These are phyloP conservation scores for Gastrophysa polygoni DNA, from an alignment of 2,888 invertebrate species.

Conservation along the genomic window DNA sequence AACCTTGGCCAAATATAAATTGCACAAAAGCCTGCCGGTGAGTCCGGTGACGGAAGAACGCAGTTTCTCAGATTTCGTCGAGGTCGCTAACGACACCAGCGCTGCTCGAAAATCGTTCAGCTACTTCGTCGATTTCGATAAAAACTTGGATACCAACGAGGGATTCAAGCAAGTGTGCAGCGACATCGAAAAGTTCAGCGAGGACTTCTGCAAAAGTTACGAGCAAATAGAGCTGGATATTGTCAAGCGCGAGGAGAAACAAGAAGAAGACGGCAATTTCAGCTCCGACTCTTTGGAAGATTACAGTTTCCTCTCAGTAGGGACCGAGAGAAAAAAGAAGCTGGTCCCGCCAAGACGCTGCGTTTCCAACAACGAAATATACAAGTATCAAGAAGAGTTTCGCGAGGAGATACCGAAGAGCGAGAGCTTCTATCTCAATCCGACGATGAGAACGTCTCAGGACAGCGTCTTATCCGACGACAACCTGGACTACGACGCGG, in stretches of 20 bases:
- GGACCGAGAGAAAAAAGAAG: conserved; percentile 52
- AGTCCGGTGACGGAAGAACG: conserved; percentile 81
- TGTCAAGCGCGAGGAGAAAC: conserved; percentile 32
- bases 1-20: conserved; percentile 54
- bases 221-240: conserved; percentile 47
- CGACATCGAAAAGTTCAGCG: conserved; percentile 56
- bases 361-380: conserved; percentile 80
- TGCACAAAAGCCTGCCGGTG: conserved; percentile 77
- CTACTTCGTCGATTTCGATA: conserved; percentile 69
- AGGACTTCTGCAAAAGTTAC: conserved; percentile 52
- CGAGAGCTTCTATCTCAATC: conserved; percentile 82
- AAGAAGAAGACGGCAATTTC: conserved; percentile 73
- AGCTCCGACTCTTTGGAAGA: conserved; percentile 82
- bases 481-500: conserved; percentile 46
- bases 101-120: conserved; percentile 64
- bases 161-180: conserved; percentile 54
- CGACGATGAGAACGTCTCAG: conserved; percentile 71
- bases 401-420: conserved; percentile 64
- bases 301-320: conserved; percentile 60
- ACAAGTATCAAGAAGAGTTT: conserved; percentile 52
- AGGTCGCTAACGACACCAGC: conserved; percentile 34
- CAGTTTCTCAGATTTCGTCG: conserved; percentile 54
- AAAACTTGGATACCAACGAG: conserved; percentile 54
- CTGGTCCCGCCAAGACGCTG: conserved; percentile 68
- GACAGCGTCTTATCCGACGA: conserved; percentile 79